Base-by-base conservation (phyloP, 2,888 invertebrate species). In the Deilephila porcellus region DNA sequence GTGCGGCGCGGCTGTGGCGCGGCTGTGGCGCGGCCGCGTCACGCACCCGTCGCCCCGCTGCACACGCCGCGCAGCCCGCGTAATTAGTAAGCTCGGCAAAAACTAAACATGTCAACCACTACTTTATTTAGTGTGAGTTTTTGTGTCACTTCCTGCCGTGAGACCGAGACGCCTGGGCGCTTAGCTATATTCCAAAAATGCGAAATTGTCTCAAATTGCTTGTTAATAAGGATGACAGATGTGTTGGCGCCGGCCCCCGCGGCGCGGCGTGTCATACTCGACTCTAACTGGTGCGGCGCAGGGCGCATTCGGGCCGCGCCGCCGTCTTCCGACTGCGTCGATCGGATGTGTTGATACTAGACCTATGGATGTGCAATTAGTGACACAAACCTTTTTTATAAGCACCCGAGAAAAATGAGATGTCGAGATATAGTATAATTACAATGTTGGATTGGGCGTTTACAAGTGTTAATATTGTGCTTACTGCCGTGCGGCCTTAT, bases 211-310 rank as follows among this genome's bases (percentile, higher is more conserved):
- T 93, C 92, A 93, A 93, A 94, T 94, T 93, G 93, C 93, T 92
- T 90, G 90, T 93, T 94, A 92, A 93, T 93, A 94, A 93, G 92
- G 92, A 94, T 93, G 94, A 94, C 93, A 93, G 93, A 94, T 94
- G 94, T 91, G 89, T 90, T 92, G 90, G 94, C 94, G 94, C 94
- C 94, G 89, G 85, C 84, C 87, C 85, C 81, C 74, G 72, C 8
- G 37, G 45, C 20, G 60, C 8, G 20, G 62, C 73, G 71, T 75
- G 76, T 73, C 32, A 85, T 87, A 83, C 75, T 60, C 71, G 75
- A 81, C 84, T 82, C 81, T 88, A 82, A 25, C 7, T 0, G n/a
- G 17, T 45, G 45, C 14, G 0, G 2, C 72, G 83, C 87, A 74
- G 78, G 85, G 77, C 64, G 72, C 32, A 67, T 80, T 84, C 87